A percentile compares a stretch with the other conserved stretches of the same genome.
Evolutionary conservation across 2,797 vertebrate species (phyloP).

Genomic region (Sebastes steindachneri): DNA sequence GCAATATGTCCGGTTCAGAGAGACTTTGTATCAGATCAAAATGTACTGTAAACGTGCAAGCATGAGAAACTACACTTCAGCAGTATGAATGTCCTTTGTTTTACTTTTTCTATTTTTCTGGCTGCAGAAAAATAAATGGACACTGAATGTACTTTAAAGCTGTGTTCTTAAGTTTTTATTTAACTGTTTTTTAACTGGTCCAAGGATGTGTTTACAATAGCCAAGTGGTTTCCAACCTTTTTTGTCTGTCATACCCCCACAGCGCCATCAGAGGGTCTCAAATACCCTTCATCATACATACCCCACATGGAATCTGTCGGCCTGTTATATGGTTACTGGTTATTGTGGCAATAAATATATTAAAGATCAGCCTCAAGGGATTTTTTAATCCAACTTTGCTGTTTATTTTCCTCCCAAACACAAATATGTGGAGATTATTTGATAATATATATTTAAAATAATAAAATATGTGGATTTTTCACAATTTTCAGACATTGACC

Average conservation of each 20-base stretch:
- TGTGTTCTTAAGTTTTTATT: background rate
- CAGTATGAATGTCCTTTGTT: constrained; percentile 79
- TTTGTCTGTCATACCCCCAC: background rate
- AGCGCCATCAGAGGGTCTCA: background rate
- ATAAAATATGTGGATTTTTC: too few relatives aligned
- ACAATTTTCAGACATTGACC: background rate
- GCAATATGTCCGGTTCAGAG: constrained; percentile 64
- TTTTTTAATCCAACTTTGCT: background rate
- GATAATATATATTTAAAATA: background rate
- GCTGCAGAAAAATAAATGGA: constrained; percentile 81
- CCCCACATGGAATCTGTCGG: too few relatives aligned
- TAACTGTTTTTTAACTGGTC: background rate
- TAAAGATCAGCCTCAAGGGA: too few relatives aligned
- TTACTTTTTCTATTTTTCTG: constrained; percentile 80
- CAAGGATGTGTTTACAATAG: background rate
- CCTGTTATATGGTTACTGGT: background rate
- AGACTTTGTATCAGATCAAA: constrained; percentile 72
- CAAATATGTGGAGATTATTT: background rate
- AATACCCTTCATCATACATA: too few relatives aligned
- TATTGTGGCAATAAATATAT: background rate
- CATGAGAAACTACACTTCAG: constrained; percentile 82
- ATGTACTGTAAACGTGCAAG: constrained; percentile 80
- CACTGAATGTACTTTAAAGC: constrained; percentile 77
- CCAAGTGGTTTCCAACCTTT: background rate
- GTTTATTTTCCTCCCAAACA: background rate